These are phyloP conservation scores for Pomatorhinus ruficollis DNA, from an alignment of 2,113 vertebrate genomes.

Conservation along the genomic window DNA sequence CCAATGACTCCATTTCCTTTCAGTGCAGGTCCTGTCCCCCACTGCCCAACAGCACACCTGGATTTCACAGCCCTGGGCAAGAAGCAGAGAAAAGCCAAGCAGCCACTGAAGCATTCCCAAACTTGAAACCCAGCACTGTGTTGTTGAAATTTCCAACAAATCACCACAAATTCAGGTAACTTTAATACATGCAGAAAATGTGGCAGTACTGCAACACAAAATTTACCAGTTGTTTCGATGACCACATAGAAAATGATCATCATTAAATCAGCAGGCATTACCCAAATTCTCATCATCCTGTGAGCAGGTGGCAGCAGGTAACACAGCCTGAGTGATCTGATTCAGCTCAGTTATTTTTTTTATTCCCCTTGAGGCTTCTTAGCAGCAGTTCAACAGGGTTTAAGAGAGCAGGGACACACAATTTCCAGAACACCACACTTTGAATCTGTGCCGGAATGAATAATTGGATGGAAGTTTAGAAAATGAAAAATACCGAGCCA, in stretches of 20 bases:
- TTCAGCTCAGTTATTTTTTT: neutral
- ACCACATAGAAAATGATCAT: neutral
- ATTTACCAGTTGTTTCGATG: neutral
- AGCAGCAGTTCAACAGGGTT: neutral
- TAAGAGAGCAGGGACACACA: conserved; percentile 1
- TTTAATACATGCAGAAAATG: neutral
- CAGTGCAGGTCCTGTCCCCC: neutral
- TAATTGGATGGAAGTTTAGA: conserved; percentile 45
- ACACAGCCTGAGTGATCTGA: neutral
- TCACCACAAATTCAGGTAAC: neutral
- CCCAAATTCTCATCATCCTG: neutral
- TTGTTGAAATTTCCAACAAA: neutral
- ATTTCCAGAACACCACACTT: conserved; percentile 49
- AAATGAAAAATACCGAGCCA: conserved; percentile 61
- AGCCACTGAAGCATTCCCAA: neutral
- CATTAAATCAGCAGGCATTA: neutral
- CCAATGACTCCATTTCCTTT: neutral
- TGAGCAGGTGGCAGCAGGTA: neutral
- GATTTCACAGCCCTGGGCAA: neutral
- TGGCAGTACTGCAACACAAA: rapidly evolving
- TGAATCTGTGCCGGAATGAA: conserved; percentile 56
- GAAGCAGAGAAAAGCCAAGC: neutral
- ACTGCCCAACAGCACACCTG: neutral
- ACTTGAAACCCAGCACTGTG: rapidly evolving
- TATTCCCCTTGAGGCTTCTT: neutral